Base-by-base conservation (phyloP, 2,888 invertebrate species). In the Epinotia brunnichana region DNA sequence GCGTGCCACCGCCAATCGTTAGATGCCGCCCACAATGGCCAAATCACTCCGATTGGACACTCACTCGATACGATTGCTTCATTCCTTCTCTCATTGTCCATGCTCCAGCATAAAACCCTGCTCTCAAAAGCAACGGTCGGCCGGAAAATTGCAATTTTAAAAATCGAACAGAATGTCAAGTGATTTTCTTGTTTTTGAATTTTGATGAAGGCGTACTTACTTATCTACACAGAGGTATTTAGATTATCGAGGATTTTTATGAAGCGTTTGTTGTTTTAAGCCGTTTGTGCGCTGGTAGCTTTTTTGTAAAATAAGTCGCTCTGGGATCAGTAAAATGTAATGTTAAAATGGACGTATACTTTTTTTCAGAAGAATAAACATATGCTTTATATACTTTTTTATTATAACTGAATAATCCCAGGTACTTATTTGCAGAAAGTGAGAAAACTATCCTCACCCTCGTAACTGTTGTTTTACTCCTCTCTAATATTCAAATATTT, bases 1-100 rank as follows among this genome's bases (percentile, higher is more conserved):
- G 77, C 78, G 77, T 80, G 78, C 78, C 74, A 19, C n/a, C 29
- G 29, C 29, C 74, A 75, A 73, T 76, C 74, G 77, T 75, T 74
- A 69, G 75, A 67, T 75, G 74, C 77, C n/a, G 74, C 76, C 74
- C 77, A 74, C 76, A n/a, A n/a, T n/a, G n/a, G n/a, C n/a, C 75
- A 74, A 78, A 79, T 77, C 77, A 75, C 77, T 78, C 77, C 78
- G 80, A 81, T 78, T 77, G 78, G 53, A 74, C 75, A 71, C 70
- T 69, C 69, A 56, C 70, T 71, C 56, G 41, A 70, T 74, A 57
- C 70, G 70, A 64, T 74, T 51, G 66, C 73, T 73, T 69, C 21
- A 64, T 66, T 69, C 61, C 70, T 59, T 67, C 35, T 19, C 60
- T 44, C 73, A 69, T 69, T 70, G 56, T 70, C 62, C 60, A 61